Percentiles rank a stretch among this genome's conserved stretches.
Conservation (phyloP, 1,140 invertebrate species). For the Leucophenga varia region DNA sequence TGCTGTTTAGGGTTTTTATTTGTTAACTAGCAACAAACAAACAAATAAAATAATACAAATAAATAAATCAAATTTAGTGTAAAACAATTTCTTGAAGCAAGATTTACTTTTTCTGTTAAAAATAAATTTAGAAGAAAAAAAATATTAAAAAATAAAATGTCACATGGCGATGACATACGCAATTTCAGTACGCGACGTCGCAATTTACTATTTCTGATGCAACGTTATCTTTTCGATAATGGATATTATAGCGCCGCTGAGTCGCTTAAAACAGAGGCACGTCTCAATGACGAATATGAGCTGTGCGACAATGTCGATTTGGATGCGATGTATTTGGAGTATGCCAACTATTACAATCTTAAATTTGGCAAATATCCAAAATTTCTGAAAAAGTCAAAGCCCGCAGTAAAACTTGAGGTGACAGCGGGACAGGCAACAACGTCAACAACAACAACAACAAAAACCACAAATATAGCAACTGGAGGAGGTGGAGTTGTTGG, state of each 20-base stretch:
- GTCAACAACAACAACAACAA: too few relatives aligned
- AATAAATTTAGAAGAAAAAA: too few relatives aligned
- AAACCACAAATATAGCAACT: too few relatives aligned
- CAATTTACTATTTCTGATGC: constrained; percentile 75
- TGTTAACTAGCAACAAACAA: too few relatives aligned
- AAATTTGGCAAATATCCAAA: constrained; percentile 85
- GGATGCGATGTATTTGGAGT: constrained; percentile 84
- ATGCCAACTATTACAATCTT: constrained; percentile 80
- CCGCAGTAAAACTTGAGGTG: constrained; percentile 41
- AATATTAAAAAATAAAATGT: too few relatives aligned
- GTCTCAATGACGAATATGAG: constrained; percentile 67
- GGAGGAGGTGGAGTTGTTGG: too few relatives aligned
- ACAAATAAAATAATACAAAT: background rate
- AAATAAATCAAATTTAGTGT: background rate
- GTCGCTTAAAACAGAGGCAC: constrained; percentile 67
- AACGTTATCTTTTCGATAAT: constrained; percentile 74
- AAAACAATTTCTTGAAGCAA: too few relatives aligned
- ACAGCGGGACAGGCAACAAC: too few relatives aligned
- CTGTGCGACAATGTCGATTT: constrained; percentile 92
- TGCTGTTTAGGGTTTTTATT: too few relatives aligned
- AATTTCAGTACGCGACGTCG: constrained; percentile 61
- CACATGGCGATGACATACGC: constrained; percentile 34
- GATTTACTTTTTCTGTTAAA: too few relatives aligned
- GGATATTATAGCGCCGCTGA: constrained; percentile 68
- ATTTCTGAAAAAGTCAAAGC: constrained; percentile 64